Base-by-base conservation (phyloP, 2,797 vertebrate genomes). In the Aulostomus chinensis region DNA sequence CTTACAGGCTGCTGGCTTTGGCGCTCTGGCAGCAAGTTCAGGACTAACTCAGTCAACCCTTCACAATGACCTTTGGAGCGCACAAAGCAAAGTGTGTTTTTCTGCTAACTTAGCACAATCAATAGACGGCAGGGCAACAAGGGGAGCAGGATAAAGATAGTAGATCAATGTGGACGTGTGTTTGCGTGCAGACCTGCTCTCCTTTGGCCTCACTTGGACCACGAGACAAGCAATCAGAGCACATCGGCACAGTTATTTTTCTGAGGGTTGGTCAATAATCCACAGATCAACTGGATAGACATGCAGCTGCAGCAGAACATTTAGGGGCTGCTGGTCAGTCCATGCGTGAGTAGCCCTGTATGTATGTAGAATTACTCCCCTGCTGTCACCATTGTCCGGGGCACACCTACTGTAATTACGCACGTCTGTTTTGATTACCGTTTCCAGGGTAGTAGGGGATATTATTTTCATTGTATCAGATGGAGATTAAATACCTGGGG, bases 51-150 rank as follows among this genome's bases (percentile, higher is more conserved):
- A 48, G 30, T 77, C 63, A 76, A 70, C 78, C 69, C 47, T 52
- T 61, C 32, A 46, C 28, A 31, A 2, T 67, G 80, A 87, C 79
- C 84, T 88, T 90, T 87, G 83, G 76, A 84, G 58, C 38, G 0
- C 53, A 35, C 59, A 75, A 70, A 69, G 68, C 54, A 80, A 73
- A 68, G 56, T 48, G 54, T 76, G 57, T 74, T 83, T 83, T 86
- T 76, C 63, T 79, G 71, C 80, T 57, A 52, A 5, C 49, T 81
- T 77, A 73, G 74, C 72, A 78, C 58, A 78, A 84, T 83, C 80
- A 15, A 86, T 79, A 68, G 30, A 33, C 11, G 9, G 53, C 33
- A 6, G 57, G 68, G 46, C 68, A 69, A 59, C 67, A 56, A 53
- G 43, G 61, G 37, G 54, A 57, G 58, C 20, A 14, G 58, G 55